phyloP scores from a whole-genome alignment of 2,797 vertebrate genomes.

The Borostomias antarcticus region DNA sequence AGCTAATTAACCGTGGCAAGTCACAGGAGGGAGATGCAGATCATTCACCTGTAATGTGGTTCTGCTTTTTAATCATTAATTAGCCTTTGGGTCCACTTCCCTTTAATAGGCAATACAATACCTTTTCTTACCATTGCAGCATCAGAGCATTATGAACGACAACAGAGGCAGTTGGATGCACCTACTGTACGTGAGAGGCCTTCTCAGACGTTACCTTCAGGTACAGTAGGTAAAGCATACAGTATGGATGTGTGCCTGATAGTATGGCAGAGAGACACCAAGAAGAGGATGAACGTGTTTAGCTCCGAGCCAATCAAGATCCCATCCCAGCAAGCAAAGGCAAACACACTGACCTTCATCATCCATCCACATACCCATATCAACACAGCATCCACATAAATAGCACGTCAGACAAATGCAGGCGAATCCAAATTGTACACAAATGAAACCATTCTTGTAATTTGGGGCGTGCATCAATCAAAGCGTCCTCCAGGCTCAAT shows the following conservation, averaged over 20 bases:
- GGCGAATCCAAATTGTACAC: conserved; percentile 30
- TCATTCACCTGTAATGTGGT: conserved; percentile 35
- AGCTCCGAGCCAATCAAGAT: neutral
- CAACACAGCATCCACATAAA: conserved; percentile 11
- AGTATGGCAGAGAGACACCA: neutral
- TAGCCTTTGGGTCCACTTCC: conserved; percentile 12
- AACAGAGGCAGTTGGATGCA: neutral
- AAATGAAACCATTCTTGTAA: conserved; percentile 34
- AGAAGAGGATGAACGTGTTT: neutral
- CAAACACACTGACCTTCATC: conserved; percentile 14
- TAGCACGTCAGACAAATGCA: conserved; percentile 15
- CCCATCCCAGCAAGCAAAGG: neutral
- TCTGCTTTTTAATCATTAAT: conserved; percentile 32
- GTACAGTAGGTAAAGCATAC: neutral
- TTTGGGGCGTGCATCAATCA: conserved; percentile 41
- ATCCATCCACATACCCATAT: conserved; percentile 1
- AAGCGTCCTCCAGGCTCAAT: conserved; percentile 34
- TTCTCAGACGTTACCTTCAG: neutral
- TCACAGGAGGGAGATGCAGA: conserved; percentile 33
- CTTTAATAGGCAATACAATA: conserved; percentile 19
- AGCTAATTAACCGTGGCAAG: conserved; percentile 44
- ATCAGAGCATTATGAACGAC: conserved; percentile 2
- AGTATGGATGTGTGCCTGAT: too few species aligned
- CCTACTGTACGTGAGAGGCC: neutral
- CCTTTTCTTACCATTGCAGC: conserved; percentile 1